Conservation (phyloP, 2,797 vertebrate species). For the Sibirionetta formosa region DNA sequence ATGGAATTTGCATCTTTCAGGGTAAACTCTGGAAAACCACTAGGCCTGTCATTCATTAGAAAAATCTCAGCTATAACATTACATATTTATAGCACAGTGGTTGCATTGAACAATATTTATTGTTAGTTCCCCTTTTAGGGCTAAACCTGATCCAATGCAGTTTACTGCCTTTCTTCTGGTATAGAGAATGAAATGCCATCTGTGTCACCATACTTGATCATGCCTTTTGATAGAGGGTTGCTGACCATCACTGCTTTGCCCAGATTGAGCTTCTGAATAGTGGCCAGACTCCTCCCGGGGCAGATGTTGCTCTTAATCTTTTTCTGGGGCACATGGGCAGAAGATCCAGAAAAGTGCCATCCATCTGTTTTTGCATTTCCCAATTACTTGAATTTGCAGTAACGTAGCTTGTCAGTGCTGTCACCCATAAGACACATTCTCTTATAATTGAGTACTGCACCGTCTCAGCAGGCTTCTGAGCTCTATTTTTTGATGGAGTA, state of each 20-base stretch:
- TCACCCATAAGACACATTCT: neutral
- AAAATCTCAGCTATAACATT: neutral
- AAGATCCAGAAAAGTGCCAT: neutral
- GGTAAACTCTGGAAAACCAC: neutral
- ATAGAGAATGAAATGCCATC: neutral
- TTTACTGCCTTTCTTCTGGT: neutral
- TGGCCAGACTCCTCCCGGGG: neutral
- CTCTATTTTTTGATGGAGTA: constrained; percentile 29
- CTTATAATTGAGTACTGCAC: neutral
- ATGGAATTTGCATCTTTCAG: neutral
- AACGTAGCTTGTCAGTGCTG: neutral
- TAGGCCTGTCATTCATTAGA: neutral
- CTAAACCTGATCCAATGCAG: neutral
- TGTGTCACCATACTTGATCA: neutral
- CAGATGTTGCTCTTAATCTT: accelerated
- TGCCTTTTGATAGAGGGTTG: neutral
- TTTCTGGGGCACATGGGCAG: accelerated
- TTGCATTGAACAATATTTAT: neutral
- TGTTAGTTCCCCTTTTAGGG: neutral
- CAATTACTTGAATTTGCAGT: neutral
- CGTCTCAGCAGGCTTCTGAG: neutral
- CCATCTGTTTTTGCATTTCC: neutral
- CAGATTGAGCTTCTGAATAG: neutral
- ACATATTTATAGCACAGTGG: neutral
- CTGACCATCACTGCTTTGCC: neutral